Conservation (phyloP, 2,113 vertebrate species). For the Forbesichthys papilliferus region DNA sequence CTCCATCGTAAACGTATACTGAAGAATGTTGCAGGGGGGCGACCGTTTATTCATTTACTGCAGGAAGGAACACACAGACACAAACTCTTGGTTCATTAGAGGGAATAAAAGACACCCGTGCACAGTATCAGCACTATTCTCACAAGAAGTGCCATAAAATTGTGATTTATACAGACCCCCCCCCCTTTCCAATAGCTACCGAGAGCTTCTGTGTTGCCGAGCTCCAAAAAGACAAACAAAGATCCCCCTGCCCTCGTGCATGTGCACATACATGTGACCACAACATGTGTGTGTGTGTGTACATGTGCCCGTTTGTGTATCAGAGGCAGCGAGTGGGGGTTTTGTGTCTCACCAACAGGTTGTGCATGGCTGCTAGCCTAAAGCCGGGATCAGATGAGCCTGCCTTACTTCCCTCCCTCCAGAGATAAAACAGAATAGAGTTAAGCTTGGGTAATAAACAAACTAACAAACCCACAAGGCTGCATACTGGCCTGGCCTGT, state of each 20-base stretch:
- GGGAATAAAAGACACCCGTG: conserved; percentile 29
- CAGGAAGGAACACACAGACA: neutral
- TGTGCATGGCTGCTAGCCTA: conserved; percentile 59
- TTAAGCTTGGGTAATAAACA: too few species aligned
- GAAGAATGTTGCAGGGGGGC: neutral
- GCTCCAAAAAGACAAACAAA: conserved; percentile 40
- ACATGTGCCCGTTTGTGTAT: neutral
- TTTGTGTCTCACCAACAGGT: conserved; percentile 52
- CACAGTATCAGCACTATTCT: conserved; percentile 12
- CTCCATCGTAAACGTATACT: neutral
- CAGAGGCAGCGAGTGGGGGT: conserved; percentile 43
- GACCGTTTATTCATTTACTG: neutral
- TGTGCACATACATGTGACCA: conserved; percentile 12
- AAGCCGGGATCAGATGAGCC: conserved; percentile 56
- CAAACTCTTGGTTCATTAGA: conserved; percentile 26
- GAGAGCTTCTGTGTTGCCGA: conserved; percentile 41
- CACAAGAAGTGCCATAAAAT: conserved; percentile 3
- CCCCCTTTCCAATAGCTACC: too few species aligned
- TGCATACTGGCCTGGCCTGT: too few species aligned
- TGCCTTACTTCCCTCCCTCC: conserved; percentile 8
- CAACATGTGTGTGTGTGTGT: conserved; percentile 10
- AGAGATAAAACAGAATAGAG: too few species aligned
- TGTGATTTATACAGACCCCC: neutral
- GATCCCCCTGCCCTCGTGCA: neutral
- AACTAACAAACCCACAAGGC: too few species aligned